Evolutionary conservation across 1,140 invertebrate species (phyloP).

Genomic region (Drosophila leontia): DNA sequence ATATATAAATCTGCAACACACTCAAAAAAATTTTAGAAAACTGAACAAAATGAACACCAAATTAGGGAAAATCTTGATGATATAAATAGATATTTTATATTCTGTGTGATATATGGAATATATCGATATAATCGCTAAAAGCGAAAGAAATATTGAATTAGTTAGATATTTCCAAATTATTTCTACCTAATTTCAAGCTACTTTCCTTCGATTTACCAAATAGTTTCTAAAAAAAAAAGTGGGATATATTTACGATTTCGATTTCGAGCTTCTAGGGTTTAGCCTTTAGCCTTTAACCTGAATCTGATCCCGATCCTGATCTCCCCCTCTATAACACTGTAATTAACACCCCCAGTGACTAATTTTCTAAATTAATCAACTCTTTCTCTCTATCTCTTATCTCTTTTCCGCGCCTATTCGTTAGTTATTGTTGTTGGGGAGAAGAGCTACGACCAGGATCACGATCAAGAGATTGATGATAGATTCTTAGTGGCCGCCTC

Average conservation of each 20-base stretch:
- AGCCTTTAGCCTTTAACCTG: slow-evolving; percentile 1
- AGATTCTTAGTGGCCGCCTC: slow-evolving; percentile 84
- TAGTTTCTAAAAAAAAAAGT: not conserved
- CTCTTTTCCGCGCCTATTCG: slow-evolving; percentile 31
- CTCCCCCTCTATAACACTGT: slow-evolving; percentile 10
- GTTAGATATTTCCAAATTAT: too few relatives aligned
- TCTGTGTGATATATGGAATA: too few relatives aligned
- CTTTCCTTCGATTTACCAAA: not conserved
- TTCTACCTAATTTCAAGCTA: too few relatives aligned
- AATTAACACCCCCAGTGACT: slow-evolving; percentile 41
- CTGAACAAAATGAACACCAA: not conserved
- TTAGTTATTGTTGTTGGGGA: slow-evolving; percentile 76
- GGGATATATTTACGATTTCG: slow-evolving; percentile 29
- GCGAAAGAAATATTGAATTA: too few relatives aligned
- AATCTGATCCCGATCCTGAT: slow-evolving; percentile 24
- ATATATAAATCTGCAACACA: not conserved
- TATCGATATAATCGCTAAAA: too few relatives aligned
- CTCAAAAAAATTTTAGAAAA: not conserved
- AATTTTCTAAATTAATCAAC: slow-evolving; percentile 61
- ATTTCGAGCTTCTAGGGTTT: slow-evolving; percentile 10
- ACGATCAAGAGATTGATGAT: slow-evolving; percentile 79
- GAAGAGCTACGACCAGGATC: slow-evolving; percentile 56
- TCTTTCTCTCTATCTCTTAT: slow-evolving; percentile 51
- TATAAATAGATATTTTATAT: not conserved
- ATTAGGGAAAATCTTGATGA: not conserved